phyloP scores from a whole-genome alignment of 2,797 vertebrate species.

The Enteromius fasciolatus region DNA sequence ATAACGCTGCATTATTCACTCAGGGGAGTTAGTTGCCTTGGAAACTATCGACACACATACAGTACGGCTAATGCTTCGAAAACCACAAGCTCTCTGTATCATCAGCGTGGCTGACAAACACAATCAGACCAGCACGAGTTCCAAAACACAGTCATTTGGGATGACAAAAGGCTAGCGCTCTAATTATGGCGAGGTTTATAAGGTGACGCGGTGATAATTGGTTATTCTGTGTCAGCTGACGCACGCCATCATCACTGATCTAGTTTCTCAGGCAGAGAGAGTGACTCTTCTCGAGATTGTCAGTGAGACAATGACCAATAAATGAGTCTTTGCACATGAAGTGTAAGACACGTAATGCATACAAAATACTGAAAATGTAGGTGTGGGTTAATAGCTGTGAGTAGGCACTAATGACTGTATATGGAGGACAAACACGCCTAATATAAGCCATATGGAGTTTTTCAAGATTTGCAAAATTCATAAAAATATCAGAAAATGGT shows the following conservation, averaged over 20 bases:
- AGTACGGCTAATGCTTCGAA: not conserved
- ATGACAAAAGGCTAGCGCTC: slow-evolving; percentile 39
- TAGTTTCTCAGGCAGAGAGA: slow-evolving; percentile 37
- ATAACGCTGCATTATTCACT: slow-evolving; percentile 30
- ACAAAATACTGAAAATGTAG: not conserved
- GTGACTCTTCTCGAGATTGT: not conserved
- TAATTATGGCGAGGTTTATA: slow-evolving; percentile 45
- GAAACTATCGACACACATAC: slow-evolving; percentile 15
- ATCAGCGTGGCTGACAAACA: slow-evolving; percentile 28
- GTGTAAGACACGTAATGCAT: not conserved
- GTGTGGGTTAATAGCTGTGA: not conserved
- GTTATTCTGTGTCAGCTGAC: slow-evolving; percentile 45
- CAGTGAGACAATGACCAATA: not conserved
- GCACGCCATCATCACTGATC: slow-evolving; percentile 42
- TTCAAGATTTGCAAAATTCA: not conserved
- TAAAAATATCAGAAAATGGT: not conserved
- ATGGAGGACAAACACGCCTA: not conserved
- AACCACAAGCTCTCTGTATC: slow-evolving; percentile 7
- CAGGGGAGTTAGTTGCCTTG: slow-evolving; percentile 10
- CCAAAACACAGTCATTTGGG: slow-evolving; percentile 28
- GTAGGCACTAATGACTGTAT: not conserved
- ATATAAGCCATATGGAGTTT: slow-evolving; percentile 4
- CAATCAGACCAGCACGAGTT: slow-evolving; percentile 40
- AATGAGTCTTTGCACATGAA: not conserved
- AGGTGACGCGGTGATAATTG: slow-evolving; percentile 51